phyloP scores from a whole-genome alignment of 2,888 invertebrate species.

The Erebia palarica region DNA sequence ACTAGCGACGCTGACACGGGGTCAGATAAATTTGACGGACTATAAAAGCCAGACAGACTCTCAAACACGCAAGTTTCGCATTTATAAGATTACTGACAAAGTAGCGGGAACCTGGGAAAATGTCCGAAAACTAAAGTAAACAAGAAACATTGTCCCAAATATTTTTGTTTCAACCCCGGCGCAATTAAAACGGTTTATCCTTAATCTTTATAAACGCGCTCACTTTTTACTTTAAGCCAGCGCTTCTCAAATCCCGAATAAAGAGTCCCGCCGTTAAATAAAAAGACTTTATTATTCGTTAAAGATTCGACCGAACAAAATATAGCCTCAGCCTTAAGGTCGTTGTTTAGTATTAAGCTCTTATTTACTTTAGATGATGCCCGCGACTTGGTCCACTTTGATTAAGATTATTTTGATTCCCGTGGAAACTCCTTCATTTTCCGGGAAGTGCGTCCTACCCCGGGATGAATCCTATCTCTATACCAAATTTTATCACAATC shows the following conservation, averaged over 20 bases:
- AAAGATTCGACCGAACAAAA: conserved; percentile 8
- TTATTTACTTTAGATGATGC: neutral
- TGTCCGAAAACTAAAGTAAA: neutral
- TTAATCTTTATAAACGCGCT: conserved; percentile 49
- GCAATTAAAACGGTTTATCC: conserved; percentile 46
- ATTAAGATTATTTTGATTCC: no score
- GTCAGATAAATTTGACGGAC: no score
- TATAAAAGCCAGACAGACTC: no score
- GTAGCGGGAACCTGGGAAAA: neutral
- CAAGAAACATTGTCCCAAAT: conserved; percentile 21
- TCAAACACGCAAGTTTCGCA: no score
- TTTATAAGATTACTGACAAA: no score
- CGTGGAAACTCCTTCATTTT: no score
- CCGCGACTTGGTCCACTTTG: neutral
- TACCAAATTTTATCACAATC: no score
- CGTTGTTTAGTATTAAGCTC: neutral
- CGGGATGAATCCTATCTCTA: no score
- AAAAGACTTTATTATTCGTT: conserved; percentile 9
- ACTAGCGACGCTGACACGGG: no score
- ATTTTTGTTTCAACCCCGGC: conserved; percentile 35
- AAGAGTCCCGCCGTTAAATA: conserved; percentile 15
- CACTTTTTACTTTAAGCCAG: conserved; percentile 46
- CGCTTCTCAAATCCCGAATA: conserved; percentile 42
- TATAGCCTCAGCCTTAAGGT: neutral
- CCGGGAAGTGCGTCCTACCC: no score